phyloP scores from a whole-genome alignment of 2,113 vertebrate species.

The Corythaeola cristata region DNA sequence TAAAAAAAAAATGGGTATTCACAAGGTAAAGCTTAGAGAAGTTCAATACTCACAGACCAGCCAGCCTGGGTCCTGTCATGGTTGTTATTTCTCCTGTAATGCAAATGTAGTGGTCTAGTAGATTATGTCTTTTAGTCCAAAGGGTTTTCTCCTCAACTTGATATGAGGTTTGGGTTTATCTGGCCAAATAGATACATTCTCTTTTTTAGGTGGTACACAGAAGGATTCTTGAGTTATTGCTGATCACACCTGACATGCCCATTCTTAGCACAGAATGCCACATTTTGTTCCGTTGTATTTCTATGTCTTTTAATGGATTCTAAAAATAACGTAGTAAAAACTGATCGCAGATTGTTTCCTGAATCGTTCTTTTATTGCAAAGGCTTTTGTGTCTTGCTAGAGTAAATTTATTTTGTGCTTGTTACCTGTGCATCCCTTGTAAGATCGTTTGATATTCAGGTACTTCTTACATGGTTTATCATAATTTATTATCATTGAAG shows the following conservation, averaged over 20 bases:
- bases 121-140: not conserved
- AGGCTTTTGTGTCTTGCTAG: not conserved
- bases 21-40: not conserved
- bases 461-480: not conserved
- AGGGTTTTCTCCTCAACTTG: not conserved
- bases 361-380: not conserved
- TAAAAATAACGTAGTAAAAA: not conserved
- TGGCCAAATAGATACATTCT: not conserved
- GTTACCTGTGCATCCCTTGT: not conserved
- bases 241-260: not conserved
- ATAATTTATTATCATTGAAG: conserved; percentile 34
- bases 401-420: not conserved
- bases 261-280: not conserved
- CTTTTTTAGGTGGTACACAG: not conserved
- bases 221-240: not conserved
- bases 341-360: not conserved
- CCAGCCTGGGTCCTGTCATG: not conserved
- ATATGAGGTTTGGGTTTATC: not conserved
- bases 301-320: not conserved
- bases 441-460: not conserved
- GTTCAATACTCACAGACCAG: not conserved
- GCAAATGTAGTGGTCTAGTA: not conserved
- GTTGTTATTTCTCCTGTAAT: not conserved
- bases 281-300: not conserved
- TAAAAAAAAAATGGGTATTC: not conserved